phyloP scores from a whole-genome alignment of 2,888 invertebrate species.

The Anaspis maculata region DNA sequence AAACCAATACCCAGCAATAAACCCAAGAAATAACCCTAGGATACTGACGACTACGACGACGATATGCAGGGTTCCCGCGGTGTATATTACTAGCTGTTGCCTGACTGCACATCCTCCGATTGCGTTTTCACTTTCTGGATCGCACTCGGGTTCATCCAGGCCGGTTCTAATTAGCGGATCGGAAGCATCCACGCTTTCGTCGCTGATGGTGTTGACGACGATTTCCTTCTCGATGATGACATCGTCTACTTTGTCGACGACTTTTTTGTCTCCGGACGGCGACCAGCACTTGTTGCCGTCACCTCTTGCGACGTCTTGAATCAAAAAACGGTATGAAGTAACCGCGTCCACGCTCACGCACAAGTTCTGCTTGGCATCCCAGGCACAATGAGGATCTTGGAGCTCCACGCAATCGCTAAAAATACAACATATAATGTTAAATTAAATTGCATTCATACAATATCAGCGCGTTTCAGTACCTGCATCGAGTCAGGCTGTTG shows the following conservation, averaged over 20 bases:
- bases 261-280: slow-evolving; percentile 20
- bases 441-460: neutral
- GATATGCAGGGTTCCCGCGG: slow-evolving; percentile 71
- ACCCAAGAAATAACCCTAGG: slow-evolving; percentile 72
- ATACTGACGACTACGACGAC: slow-evolving; percentile 69
- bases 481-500: slow-evolving; percentile 54
- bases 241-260: slow-evolving; percentile 13
- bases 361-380: slow-evolving; percentile 62
- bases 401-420: slow-evolving; percentile 75
- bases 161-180: slow-evolving; percentile 19
- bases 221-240: slow-evolving; percentile 23
- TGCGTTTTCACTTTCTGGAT: slow-evolving; percentile 22
- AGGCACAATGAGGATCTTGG: slow-evolving; percentile 97
- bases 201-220: slow-evolving; percentile 36
- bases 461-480: slow-evolving; percentile 37
- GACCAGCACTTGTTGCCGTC: slow-evolving; percentile 50
- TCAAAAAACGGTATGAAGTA: slow-evolving; percentile 39
- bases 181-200: slow-evolving; percentile 27
- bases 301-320: slow-evolving; percentile 66
- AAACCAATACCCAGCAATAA: slow-evolving; percentile 76
- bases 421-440: slow-evolving; percentile 21
- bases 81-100: slow-evolving; percentile 61
- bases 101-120: slow-evolving; percentile 34
- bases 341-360: slow-evolving; percentile 48
- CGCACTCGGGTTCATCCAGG: slow-evolving; percentile 37